Evolutionary conservation across 2,888 invertebrate genomes (phyloP).

Genomic region (Mesorhabditis spiculigera): DNA sequence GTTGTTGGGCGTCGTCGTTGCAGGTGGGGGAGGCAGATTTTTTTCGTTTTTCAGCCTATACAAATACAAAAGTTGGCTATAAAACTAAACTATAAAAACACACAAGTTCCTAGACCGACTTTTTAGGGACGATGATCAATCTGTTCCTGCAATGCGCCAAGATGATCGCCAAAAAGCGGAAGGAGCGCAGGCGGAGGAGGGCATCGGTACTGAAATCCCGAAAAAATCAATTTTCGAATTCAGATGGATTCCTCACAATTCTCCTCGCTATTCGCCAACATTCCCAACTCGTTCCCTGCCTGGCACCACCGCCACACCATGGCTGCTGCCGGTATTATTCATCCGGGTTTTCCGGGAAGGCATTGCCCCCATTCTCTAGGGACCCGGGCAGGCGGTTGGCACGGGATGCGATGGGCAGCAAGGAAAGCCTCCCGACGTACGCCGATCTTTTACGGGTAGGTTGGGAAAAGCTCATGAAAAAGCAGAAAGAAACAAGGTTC

Average conservation of each 20-base stretch:
- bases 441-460: neutral
- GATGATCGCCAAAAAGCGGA: neutral
- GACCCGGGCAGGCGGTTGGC: neutral
- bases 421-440: slow-evolving; percentile 6
- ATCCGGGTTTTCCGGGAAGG: neutral
- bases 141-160: slow-evolving; percentile 1
- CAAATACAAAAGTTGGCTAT: no score
- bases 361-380: neutral
- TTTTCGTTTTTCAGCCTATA: no score
- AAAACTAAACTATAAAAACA: neutral
- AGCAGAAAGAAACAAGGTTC: no score
- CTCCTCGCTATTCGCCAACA: no score
- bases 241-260: neutral
- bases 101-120: neutral
- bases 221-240: neutral
- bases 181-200: neutral
- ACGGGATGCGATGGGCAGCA: neutral
- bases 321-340: no score
- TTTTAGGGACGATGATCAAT: neutral
- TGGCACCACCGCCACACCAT: no score
- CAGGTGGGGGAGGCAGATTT: neutral
- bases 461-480: neutral
- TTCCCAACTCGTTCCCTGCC: no score
- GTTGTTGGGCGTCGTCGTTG: slow-evolving; percentile 6
- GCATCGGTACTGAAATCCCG: neutral